A percentile compares a stretch with the other conserved stretches of the same genome.
Evolutionary conservation across 2,797 vertebrate genomes (phyloP).

Genomic region (Anguilla marmorata): DNA sequence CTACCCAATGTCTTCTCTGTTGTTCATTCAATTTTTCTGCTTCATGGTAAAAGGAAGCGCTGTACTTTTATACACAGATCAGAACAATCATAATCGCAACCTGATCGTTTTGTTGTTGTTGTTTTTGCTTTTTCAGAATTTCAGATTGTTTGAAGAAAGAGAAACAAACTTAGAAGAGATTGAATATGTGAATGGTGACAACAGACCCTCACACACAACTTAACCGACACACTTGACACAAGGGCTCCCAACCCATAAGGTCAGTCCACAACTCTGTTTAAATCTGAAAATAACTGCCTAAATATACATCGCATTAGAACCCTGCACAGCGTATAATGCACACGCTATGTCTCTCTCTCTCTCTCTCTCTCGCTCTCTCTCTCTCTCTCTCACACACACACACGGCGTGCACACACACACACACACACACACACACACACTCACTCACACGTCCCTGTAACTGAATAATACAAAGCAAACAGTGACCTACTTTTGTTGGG

Average conservation of each 20-base stretch:
- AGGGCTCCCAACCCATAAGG: constrained; percentile 11
- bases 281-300: constrained; percentile 40
- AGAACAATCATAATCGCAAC: background rate
- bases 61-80: background rate
- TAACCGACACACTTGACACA: background rate
- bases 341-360: constrained; percentile 33
- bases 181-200: background rate
- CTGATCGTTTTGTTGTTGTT: background rate
- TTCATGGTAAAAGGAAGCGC: background rate
- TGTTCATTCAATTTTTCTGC: background rate
- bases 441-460: constrained; percentile 72
- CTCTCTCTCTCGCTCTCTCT: constrained; percentile 44
- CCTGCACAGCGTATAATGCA: background rate
- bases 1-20: background rate
- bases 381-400: constrained; percentile 14
- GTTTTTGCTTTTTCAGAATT: background rate
- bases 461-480: constrained; percentile 93
- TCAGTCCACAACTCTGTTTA: constrained; percentile 26
- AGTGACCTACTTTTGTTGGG: constrained; percentile 91
- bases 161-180: background rate
- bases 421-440: constrained; percentile 20
- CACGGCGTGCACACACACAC: constrained; percentile 49
- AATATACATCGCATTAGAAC: constrained; percentile 53
- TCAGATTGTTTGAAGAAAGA: background rate
- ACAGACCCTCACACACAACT: background rate